Evolutionary conservation across 2,888 invertebrate genomes (phyloP), one percentile per base, ranked within the genome.

Genomic region (Labia minor): DNA sequence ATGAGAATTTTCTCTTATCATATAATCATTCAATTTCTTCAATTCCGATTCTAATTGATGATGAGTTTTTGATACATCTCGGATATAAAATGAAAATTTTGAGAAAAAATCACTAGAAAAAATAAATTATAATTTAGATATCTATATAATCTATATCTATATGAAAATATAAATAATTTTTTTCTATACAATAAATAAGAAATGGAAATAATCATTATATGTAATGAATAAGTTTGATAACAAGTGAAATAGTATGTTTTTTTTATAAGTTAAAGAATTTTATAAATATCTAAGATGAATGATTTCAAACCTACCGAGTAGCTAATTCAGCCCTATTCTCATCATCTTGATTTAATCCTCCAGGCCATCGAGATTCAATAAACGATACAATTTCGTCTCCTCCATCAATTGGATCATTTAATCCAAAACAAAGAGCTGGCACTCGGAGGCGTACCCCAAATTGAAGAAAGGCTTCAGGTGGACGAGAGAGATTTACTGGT

Each of bases 21-120:
- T 63, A 62, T 67, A 70, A 6, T 66, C 33, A 63, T 69, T 68
- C 8, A 70, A 61, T 20, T 61, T 61, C 1, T 63, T 65, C 16
- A 72, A 69, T 37, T 71, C 72, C 19, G 69, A 16, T 67, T 72
- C 72, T 62, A 72, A 49, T 19, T 72, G 71, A 61, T 68, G 66
- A 62, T 68, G 66, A 65, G 71, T 70, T 63, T 72, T 71, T 21
- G 71, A 67, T 1, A 72, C 69, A 20, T 70, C 72, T 61, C 71
- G 65, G 11, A 72, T 69, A 62, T 67, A 71, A 61, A 71, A 71
- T 65, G 72, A 71, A 66, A 72, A 72, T 20, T 70, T 70, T 10
- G 72, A 72, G 37, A 71, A 72, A 65, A 72, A 71, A 65, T 72
- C 69, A 65, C 72, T 70, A 66, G 21, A 67, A 65, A 67, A 37